Evolutionary conservation across 2,113 vertebrate genomes (phyloP).

Genomic region (Anseranas semipalmata): DNA sequence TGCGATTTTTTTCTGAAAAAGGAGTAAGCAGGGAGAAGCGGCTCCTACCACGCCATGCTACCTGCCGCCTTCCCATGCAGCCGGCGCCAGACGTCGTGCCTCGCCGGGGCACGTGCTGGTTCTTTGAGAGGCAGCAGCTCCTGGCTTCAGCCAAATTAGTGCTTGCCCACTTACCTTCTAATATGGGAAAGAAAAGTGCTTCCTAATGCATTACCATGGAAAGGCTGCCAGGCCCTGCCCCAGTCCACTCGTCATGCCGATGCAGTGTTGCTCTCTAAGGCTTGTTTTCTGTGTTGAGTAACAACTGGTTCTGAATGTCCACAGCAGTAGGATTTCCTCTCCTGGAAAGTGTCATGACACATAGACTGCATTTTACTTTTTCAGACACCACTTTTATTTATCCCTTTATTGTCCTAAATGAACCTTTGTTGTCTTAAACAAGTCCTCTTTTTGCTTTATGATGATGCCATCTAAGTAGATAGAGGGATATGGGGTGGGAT

Average conservation of each 20-base stretch:
- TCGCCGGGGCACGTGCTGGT: background rate
- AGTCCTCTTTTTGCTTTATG: background rate
- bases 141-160: background rate
- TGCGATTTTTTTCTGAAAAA: background rate
- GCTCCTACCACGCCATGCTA: background rate
- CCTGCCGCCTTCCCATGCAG: background rate
- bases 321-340: background rate
- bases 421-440: background rate
- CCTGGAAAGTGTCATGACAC: background rate
- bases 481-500: background rate
- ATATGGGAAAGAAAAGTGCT: background rate
- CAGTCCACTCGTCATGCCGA: background rate
- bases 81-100: background rate
- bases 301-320: background rate
- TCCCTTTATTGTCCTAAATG: background rate
- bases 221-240: background rate
- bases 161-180: background rate
- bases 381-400: background rate
- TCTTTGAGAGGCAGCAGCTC: background rate
- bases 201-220: background rate
- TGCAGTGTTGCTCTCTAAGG: background rate
- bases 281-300: background rate
- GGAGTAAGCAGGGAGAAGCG: background rate
- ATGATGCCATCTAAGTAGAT: background rate
- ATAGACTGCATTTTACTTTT: background rate